Conservation (phyloP, 2,113 vertebrate species). For the Tetraodon nigroviridis region DNA sequence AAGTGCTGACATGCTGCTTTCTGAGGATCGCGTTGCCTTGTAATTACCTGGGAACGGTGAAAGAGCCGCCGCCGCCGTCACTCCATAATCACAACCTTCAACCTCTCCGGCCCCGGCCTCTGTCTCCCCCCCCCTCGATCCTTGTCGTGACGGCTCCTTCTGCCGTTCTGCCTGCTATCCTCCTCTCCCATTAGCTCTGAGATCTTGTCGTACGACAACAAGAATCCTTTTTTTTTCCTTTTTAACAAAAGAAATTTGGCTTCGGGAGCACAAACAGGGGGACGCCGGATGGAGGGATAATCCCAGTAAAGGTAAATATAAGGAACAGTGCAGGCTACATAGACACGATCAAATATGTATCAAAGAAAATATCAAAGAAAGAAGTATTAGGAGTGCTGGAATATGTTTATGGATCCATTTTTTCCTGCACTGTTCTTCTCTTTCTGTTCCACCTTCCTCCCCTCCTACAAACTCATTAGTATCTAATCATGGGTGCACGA, state of each 20-base stretch:
- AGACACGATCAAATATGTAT: no score
- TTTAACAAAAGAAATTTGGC: background rate
- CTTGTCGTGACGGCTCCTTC: slow-evolving; percentile 39
- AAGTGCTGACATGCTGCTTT: slow-evolving; percentile 71
- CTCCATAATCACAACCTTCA: slow-evolving; percentile 77
- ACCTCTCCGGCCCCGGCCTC: slow-evolving; percentile 40
- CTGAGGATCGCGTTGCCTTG: slow-evolving; percentile 79
- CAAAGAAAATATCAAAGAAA: no score
- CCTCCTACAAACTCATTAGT: slow-evolving; percentile 47
- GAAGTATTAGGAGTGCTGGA: no score
- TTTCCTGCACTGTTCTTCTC: no score
- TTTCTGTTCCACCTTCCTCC: slow-evolving; percentile 14
- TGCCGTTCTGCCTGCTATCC: slow-evolving; percentile 29
- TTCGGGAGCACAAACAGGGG: no score
- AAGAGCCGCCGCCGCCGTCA: slow-evolving; percentile 77
- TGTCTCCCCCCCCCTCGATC: slow-evolving; percentile 39
- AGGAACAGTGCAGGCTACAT: no score
- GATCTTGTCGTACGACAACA: background rate
- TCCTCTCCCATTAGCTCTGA: slow-evolving; percentile 24
- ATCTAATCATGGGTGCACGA: slow-evolving; percentile 30
- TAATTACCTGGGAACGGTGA: slow-evolving; percentile 84
- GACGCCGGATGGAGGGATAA: background rate
- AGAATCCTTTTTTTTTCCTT: background rate
- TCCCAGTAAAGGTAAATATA: no score
- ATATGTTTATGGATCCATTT: no score